Evolutionary conservation across 2,113 vertebrate genomes (phyloP), one percentile per base, ranked within the genome.

Genomic region (Mesitornis unicolor): DNA sequence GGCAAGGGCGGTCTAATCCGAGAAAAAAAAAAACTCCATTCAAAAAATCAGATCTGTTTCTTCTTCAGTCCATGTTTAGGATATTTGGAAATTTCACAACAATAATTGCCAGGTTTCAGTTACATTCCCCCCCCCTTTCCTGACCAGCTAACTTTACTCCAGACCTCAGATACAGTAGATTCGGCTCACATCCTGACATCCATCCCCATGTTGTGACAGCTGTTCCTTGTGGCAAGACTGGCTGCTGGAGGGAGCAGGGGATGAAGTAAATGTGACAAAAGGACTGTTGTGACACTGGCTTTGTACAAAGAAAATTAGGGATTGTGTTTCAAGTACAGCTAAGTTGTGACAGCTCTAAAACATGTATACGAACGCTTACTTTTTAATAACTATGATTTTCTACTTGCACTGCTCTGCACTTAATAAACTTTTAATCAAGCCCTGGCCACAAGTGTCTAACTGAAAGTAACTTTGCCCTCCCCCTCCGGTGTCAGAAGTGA

Each of bases 21-120:
- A 4, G 11, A 13, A 35, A 47, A 64, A 87, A 48, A 68, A 68
- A 29, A 14, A 22, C 18, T 21, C 47, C 47, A 43, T 61, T 36
- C 4, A 71, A 67, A 84, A 76, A 45, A 33, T 26, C 13, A 13
- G n/a, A 29, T 56, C 28, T 40, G 4, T 87, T 95, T 81, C 45
- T 84, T 51, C 45, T 69, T 73, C 75, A 59, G 20, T 53, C 67
- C 38, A 29, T 33, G 13, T 73, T 91, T 64, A 81, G 81, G 65
- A 40, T 74, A 94, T 77, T 90, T 95, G 38, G 79, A 64, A 95
- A 89, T 97, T 93, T 93, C 77, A 92, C 61, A 76, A 87, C 61
- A 82, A 48, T 16, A 85, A 25, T 38, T 89, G 29, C 33, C 68
- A 53, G 75, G 89, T 82, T 84, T 76, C 33, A 48, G 74, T 93